phyloP scores from a whole-genome alignment of 2,888 invertebrate species.

The Chaetoderma sp. region DNA sequence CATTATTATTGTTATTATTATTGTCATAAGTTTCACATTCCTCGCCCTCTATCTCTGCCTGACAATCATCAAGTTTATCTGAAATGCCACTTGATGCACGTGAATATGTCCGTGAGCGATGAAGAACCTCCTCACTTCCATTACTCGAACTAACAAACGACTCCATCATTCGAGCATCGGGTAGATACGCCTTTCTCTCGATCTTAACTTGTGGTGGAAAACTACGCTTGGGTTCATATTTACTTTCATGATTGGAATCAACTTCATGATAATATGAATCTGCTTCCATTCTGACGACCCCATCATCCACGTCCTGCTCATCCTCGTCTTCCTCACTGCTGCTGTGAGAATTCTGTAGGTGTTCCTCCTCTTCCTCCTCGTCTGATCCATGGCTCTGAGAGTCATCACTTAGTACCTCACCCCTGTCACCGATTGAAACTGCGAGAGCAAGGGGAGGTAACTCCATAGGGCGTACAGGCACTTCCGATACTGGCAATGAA shows the following conservation, averaged over 20 bases:
- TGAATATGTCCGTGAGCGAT: neutral
- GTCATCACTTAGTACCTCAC: too few relatives aligned
- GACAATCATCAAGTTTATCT: neutral
- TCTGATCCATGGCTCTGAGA: constrained; percentile 21
- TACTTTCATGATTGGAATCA: constrained; percentile 61
- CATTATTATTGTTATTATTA: neutral
- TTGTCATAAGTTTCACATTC: too few relatives aligned
- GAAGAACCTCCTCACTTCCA: constrained; percentile 51
- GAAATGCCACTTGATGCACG: neutral
- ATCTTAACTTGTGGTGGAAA: constrained; percentile 62
- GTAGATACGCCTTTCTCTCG: constrained; percentile 63
- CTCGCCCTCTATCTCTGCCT: too few relatives aligned
- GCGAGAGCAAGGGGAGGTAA: too few relatives aligned
- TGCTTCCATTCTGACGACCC: constrained; percentile 50
- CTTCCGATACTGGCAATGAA: too few relatives aligned
- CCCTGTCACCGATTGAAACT: constrained; percentile 29
- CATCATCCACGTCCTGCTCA: constrained; percentile 39
- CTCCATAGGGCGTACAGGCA: too few relatives aligned
- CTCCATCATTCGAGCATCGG: constrained; percentile 44
- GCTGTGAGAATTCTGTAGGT: constrained; percentile 21
- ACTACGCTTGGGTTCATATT: constrained; percentile 52
- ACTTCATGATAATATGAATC: constrained; percentile 60
- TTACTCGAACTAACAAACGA: constrained; percentile 61
- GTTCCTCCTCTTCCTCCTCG: constrained; percentile 18
- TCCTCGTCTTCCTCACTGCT: constrained; percentile 37